A percentile compares a stretch with the other conserved stretches of the same genome.
phyloP scores from a whole-genome alignment of 2,113 vertebrate genomes.

The Gavialis gangeticus region DNA sequence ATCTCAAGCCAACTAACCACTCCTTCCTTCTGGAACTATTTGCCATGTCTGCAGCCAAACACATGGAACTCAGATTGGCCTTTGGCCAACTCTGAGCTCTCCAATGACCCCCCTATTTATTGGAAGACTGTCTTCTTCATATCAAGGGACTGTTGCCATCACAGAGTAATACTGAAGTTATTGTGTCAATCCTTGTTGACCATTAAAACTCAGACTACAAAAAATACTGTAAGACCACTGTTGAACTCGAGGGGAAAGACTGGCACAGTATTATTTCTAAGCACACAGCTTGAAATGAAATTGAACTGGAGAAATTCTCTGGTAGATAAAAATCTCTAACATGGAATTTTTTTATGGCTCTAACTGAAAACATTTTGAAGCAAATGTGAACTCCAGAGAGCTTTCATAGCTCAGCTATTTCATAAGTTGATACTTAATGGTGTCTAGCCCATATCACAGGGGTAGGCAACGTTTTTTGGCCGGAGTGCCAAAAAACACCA shows the following conservation, averaged over 20 bases:
- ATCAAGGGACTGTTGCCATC: too few relatives aligned
- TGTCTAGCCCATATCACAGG: neutral
- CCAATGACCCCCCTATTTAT: too few relatives aligned
- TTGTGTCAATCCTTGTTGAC: neutral
- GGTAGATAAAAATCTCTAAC: neutral
- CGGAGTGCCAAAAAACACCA: too few relatives aligned
- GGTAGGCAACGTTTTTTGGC: too few relatives aligned
- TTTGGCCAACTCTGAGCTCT: too few relatives aligned
- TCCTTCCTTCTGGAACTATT: too few relatives aligned
- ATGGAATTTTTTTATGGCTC: neutral
- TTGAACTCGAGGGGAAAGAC: neutral
- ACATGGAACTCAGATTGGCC: too few relatives aligned
- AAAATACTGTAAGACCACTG: neutral
- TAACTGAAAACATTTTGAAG: neutral
- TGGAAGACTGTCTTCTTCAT: too few relatives aligned
- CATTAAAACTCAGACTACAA: neutral
- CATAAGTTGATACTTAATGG: neutral
- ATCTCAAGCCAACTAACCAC: too few relatives aligned
- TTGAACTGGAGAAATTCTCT: neutral
- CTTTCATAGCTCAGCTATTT: neutral
- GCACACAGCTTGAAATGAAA: neutral
- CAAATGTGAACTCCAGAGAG: neutral
- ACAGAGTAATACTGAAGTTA: neutral
- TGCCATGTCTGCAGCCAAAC: too few relatives aligned
- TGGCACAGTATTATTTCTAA: neutral